Conservation (phyloP, 1,140 invertebrate genomes). For the Drosophila ficusphila region DNA sequence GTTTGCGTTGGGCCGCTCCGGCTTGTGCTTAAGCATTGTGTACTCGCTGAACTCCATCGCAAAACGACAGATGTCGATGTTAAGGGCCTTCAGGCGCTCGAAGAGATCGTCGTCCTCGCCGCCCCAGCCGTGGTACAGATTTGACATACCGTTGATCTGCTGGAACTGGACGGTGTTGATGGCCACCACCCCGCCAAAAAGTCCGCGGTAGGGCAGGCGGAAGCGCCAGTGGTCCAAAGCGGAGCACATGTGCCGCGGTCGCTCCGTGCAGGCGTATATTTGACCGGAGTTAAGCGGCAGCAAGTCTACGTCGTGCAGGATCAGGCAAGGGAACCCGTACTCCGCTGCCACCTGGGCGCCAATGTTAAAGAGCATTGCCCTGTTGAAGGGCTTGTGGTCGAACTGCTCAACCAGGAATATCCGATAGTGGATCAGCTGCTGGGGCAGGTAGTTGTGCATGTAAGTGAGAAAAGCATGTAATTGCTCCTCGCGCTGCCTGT, state of each 20-base stretch:
- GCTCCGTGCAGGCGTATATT: slow-evolving; percentile 94
- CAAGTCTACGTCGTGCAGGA: slow-evolving; percentile 98
- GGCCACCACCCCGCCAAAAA: slow-evolving; percentile 92
- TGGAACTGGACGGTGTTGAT: slow-evolving; percentile 90
- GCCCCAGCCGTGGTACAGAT: slow-evolving; percentile 94
- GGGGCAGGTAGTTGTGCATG: slow-evolving; percentile 95
- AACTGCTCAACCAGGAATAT: slow-evolving; percentile 97
- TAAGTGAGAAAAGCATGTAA: slow-evolving; percentile 92
- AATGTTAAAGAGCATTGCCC: slow-evolving; percentile 96
- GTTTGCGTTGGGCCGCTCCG: slow-evolving; percentile 84
- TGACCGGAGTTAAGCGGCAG: slow-evolving; percentile 95
- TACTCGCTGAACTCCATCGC: slow-evolving; percentile 89
- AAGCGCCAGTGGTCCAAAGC: slow-evolving; percentile 95
- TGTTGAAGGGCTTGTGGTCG: slow-evolving; percentile 92
- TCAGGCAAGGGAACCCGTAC: slow-evolving; percentile 92
- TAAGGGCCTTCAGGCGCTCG: slow-evolving; percentile 85
- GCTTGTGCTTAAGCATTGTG: slow-evolving; percentile 90
- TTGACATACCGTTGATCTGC: slow-evolving; percentile 94
- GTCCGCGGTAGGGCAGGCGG: slow-evolving; percentile 89
- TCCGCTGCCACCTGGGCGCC: slow-evolving; percentile 92
- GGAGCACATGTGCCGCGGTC: slow-evolving; percentile 96
- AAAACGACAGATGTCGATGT: slow-evolving; percentile 88
- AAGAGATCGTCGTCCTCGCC: slow-evolving; percentile 97
- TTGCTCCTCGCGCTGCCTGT: slow-evolving; percentile 92
- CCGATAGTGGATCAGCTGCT: slow-evolving; percentile 91